Evolutionary conservation across 2,113 vertebrate genomes (phyloP).

Genomic region (Oncorhynchus clarkii): DNA sequence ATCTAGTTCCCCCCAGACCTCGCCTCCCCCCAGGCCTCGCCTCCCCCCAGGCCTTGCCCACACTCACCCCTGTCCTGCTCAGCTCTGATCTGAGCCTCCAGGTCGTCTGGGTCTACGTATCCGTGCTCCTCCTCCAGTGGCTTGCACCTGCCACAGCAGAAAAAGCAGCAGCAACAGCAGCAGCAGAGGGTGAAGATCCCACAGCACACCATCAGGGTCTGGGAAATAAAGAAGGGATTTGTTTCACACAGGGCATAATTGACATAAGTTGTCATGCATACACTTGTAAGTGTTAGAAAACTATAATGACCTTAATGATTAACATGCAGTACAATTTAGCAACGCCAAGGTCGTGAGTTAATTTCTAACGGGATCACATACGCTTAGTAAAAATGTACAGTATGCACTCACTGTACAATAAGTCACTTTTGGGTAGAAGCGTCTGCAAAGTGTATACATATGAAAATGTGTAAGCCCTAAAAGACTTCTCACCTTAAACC

Average conservation of each 20-base stretch:
- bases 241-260: too few species aligned
- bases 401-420: too few species aligned
- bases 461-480: not conserved
- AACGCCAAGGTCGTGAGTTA: too few species aligned
- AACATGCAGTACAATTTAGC: too few species aligned
- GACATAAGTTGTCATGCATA: not conserved
- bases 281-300: not conserved
- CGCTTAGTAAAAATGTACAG: too few species aligned
- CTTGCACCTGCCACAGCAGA: slow-evolving; percentile 80
- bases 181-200: slow-evolving; percentile 75
- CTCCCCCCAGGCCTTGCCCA: not conserved
- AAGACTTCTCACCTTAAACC: slow-evolving; percentile 85
- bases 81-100: slow-evolving; percentile 70
- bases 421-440: too few species aligned
- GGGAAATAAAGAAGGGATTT: not conserved
- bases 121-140: slow-evolving; percentile 57
- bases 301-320: too few species aligned
- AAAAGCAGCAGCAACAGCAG: slow-evolving; percentile 82
- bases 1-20: not conserved
- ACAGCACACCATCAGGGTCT: slow-evolving; percentile 77
- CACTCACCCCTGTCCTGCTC: slow-evolving; percentile 44
- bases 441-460: not conserved
- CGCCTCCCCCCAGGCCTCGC: not conserved
- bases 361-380: too few species aligned
- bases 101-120: slow-evolving; percentile 72